Evolutionary conservation across 2,797 vertebrate species (phyloP).

Genomic region (Pangasius krempfi): DNA sequence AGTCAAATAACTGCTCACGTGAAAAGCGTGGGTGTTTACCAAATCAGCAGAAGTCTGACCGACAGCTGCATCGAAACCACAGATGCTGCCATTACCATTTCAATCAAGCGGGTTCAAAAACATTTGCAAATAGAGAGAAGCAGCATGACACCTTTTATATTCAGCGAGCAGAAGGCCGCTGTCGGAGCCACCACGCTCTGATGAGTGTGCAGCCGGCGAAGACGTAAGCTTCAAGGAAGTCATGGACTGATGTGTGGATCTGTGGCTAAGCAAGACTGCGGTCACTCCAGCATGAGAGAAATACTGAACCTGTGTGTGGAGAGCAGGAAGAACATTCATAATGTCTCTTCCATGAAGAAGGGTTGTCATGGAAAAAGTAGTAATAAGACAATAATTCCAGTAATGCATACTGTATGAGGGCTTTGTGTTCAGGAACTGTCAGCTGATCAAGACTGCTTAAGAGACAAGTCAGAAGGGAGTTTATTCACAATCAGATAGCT

Average conservation of each 20-base stretch:
- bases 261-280: background rate
- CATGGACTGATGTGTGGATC: background rate
- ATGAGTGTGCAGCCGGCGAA: constrained; percentile 5
- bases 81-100: constrained; percentile 45
- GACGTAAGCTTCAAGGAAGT: constrained; percentile 12
- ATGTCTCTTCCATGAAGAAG: background rate
- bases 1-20: constrained; percentile 33
- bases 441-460: background rate
- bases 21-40: constrained; percentile 44
- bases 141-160: constrained; percentile 29
- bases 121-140: constrained; percentile 37
- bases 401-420: too few relatives aligned
- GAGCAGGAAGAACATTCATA: background rate
- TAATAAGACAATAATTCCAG: background rate
- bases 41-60: constrained; percentile 31
- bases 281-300: background rate
- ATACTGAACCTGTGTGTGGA: background rate
- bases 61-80: constrained; percentile 22
- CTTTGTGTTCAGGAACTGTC: background rate
- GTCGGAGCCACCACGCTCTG: constrained; percentile 2
- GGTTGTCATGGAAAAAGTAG: background rate
- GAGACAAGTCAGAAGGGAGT: background rate
- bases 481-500: background rate
- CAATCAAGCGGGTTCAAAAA: constrained; percentile 32
- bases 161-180: constrained; percentile 17